Base-by-base conservation (phyloP, 2,113 vertebrate species). In the Rhodinocichla rosea region DNA sequence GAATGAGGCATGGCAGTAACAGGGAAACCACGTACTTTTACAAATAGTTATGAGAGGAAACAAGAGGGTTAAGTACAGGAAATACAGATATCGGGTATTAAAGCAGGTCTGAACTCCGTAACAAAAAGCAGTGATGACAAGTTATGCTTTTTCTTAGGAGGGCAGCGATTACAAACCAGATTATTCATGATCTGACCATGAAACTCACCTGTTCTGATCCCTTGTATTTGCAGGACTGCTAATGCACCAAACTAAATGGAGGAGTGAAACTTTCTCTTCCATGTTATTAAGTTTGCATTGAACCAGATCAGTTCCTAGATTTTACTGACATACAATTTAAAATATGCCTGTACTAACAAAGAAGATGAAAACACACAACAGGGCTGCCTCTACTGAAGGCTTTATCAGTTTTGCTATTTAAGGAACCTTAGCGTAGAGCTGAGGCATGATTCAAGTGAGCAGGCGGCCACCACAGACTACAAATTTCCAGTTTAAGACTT, bases 11-110 rank as follows among this genome's bases (percentile, higher is more conserved):
- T 10, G 17, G 52, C 44, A 78, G 45, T 59, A 75, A 62, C 3
- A 0, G 44, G 30, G 27, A 82, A 87, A 68, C 2, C 0, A 0
- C 0, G 0, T 40, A 59, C 44, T 44, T 63, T 39, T 45, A 59
- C 26, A 42, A 28, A 84, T 14, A 7, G 15, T 70, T 70, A 37
- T 2, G 23, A 93, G 27, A 73, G 8, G 57, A 92, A 79, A 67
- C 26, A 35, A 49, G 30, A 71, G 15, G 14, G 8, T 30, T 75
- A 85, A 75, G 37, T 35, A 74, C 2, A 22, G 11, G 16, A 52
- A 57, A 84, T 35, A 39, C 15, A 81, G 11, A 67, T 27, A 49
- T 13, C 11, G 17, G 17, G 16, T 37, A 70, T 21, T 74, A 81
- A 65, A 75, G 42, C 27, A 69, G 20, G n/a, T 67, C 56, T 57